A percentile compares a stretch with the other conserved stretches of the same genome.
Evolutionary conservation across 2,113 vertebrate species (phyloP).

Genomic region (Alligator sinensis): DNA sequence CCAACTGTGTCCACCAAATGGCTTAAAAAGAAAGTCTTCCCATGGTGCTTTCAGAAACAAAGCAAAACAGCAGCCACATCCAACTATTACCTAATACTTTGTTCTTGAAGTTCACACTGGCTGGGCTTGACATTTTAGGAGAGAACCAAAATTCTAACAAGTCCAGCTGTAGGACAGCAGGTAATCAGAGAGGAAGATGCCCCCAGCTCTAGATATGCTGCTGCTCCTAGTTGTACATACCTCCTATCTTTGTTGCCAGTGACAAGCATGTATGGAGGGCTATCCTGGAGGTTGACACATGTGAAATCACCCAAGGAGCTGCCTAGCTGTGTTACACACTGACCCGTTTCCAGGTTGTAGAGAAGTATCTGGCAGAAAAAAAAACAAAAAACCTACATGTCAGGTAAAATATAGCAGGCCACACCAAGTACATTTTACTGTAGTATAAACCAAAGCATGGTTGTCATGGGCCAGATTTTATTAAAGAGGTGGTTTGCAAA

Average conservation of each 20-base stretch:
- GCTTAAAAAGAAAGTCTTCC: slow-evolving; percentile 70
- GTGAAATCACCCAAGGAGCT: slow-evolving; percentile 90
- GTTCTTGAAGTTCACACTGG: slow-evolving; percentile 34
- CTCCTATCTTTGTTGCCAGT: slow-evolving; percentile 95
- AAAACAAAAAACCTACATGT: neutral
- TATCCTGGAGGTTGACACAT: slow-evolving; percentile 88
- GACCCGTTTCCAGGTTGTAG: slow-evolving; percentile 89
- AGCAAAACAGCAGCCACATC: slow-evolving; percentile 43
- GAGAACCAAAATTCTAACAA: slow-evolving; percentile 14
- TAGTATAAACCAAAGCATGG: neutral
- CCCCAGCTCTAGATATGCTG: neutral
- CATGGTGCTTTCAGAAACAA: slow-evolving; percentile 63
- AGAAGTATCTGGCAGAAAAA: slow-evolving; percentile 87
- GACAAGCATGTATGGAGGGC: slow-evolving; percentile 87
- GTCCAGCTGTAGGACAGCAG: slow-evolving; percentile 52
- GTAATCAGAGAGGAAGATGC: neutral
- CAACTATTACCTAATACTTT: slow-evolving; percentile 76
- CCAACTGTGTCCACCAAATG: slow-evolving; percentile 83
- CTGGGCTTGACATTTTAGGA: neutral
- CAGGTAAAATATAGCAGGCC: neutral
- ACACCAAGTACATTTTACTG: rapidly evolving
- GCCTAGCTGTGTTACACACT: slow-evolving; percentile 84
- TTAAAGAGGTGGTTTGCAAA: neutral
- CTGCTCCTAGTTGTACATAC: slow-evolving; percentile 72
- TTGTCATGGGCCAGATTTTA: no score